These are phyloP conservation scores for Peromyscus attwateri DNA, from an alignment of 2,797 vertebrate genomes.

Conservation along the genomic window DNA sequence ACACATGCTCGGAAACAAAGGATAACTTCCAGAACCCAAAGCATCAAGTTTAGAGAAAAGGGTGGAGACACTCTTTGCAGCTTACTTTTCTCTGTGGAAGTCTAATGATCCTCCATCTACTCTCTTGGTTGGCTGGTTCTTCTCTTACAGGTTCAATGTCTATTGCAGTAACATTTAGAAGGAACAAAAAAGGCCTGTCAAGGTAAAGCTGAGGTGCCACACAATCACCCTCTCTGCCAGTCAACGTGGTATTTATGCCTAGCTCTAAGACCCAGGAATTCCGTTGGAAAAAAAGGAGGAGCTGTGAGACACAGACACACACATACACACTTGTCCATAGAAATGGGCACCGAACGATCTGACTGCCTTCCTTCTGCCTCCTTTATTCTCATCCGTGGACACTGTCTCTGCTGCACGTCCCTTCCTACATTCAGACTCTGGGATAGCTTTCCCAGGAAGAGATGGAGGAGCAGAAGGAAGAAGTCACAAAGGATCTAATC, in stretches of 20 bases:
- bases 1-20: conserved; percentile 39
- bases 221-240: not conserved
- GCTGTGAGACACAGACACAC: not conserved
- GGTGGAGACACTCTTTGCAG: not conserved
- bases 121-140: not conserved
- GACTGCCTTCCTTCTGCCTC: not conserved
- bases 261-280: conserved; percentile 53
- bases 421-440: conserved; percentile 69
- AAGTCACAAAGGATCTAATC: conserved; percentile 84
- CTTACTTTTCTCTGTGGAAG: conserved; percentile 32
- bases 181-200: conserved; percentile 1
- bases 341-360: not conserved
- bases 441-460: conserved; percentile 68
- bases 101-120: not conserved
- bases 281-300: conserved; percentile 44
- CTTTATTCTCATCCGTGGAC: conserved; percentile 72
- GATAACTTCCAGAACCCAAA: conserved; percentile 46
- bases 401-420: conserved; percentile 65
- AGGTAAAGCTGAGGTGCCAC: not conserved
- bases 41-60: conserved; percentile 55
- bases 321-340: not conserved
- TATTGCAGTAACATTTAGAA: not conserved
- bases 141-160: not conserved
- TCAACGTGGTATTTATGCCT: not conserved
- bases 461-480: conserved; percentile 73